Base-by-base conservation (phyloP, 2,888 invertebrate species). In the Ennomos erosarius region DNA sequence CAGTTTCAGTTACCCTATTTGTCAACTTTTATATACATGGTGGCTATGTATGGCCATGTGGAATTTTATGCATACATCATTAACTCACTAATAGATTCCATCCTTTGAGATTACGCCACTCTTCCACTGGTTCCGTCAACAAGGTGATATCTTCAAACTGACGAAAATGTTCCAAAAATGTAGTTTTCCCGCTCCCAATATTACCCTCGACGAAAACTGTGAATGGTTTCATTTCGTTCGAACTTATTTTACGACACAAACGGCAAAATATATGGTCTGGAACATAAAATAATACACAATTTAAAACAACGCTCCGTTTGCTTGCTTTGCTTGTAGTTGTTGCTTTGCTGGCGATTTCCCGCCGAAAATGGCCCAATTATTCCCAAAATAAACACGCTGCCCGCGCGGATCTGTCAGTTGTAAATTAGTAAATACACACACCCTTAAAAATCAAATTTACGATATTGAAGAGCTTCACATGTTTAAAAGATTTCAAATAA, bases 151-250 rank as follows among this genome's bases (percentile, higher is more conserved):
- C 95, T 47, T 95, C 93, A 76, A 95, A 95, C 73, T 95, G 94
- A 52, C 95, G 93, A 79, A 97, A 97, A 88, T 97, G 95, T 76
- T 96, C 95, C 11, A 98, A 83, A 81, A 97, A 97, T 8, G 97
- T 97, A 1, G 98, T 97, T 90, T 98, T 98, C 0, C 98, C 98
- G 79, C 97, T 96, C 33, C 98, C 98, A 75, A 98, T 97, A 82
- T 98, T 98, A 33, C 98, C 98, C 81, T 98, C 98, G 36, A 98
- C 96, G 40, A 96, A 94, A 16, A 98, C 96, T 0, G 97, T 97
- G 76, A 96, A 96, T 0, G 96, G 96, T 67, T 94, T 94, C n/a
- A 78, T 76, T 59, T 80, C 82, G 26, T 78, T 67, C 42, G 79
- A 63, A 74, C 69, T 78, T 87, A 91, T 90, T 73, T 78, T 88